phyloP scores from a whole-genome alignment of 2,113 vertebrate genomes.

The Sander lucioperca region DNA sequence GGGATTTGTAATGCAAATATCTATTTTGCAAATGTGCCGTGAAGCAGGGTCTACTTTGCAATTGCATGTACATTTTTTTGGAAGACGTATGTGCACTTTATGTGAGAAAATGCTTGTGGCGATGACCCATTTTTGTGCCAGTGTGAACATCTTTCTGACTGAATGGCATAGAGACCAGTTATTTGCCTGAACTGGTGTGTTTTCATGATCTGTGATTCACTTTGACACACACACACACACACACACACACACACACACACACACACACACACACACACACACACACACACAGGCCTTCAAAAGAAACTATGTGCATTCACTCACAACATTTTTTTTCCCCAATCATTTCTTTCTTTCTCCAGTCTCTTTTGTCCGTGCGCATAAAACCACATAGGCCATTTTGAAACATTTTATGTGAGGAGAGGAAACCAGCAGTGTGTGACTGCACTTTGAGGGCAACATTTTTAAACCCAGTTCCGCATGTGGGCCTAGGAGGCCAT shows the following conservation, averaged over 20 bases:
- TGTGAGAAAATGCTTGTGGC: not conserved
- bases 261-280: not conserved
- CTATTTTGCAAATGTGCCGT: not conserved
- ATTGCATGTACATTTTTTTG: not conserved
- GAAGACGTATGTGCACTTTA: not conserved
- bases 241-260: not conserved
- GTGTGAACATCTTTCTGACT: not conserved
- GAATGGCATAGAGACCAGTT: not conserved
- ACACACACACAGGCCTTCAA: not conserved
- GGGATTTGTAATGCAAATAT: not conserved
- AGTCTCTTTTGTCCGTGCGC: not conserved
- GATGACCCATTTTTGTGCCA: not conserved
- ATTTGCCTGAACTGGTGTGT: not conserved
- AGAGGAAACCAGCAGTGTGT: constrained; percentile 2
- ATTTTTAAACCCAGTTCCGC: not conserved
- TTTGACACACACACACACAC: not conserved
- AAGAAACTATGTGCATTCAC: not conserved
- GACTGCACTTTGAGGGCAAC: constrained; percentile 6
- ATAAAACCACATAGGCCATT: constrained; percentile 18
- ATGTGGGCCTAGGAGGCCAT: not conserved
- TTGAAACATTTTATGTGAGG: constrained; percentile 8
- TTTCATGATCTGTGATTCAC: not conserved
- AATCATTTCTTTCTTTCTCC: not conserved
- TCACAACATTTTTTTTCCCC: not conserved
- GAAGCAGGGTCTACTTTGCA: not conserved